These are phyloP conservation scores for Drosophila mercatorum DNA, from an alignment of 2,888 invertebrate genomes.

Conservation along the genomic window DNA sequence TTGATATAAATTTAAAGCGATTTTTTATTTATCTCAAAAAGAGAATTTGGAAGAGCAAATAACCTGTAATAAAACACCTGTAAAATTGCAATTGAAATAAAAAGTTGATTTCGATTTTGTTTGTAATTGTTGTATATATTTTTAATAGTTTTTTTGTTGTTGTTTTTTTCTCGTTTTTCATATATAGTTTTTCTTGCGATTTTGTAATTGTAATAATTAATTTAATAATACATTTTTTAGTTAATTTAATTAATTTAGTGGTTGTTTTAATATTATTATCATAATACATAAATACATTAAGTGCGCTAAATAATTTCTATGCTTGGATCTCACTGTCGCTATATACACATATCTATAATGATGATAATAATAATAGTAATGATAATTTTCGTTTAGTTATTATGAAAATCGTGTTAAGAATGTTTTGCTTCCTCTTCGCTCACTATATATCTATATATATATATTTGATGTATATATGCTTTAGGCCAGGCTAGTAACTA, in stretches of 20 bases:
- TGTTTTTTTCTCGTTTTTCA: conserved; percentile 49
- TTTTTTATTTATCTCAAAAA: no score
- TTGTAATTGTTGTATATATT: conserved; percentile 65
- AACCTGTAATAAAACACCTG: neutral
- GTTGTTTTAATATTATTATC: conserved; percentile 38
- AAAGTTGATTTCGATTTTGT: conserved; percentile 9
- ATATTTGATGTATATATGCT: conserved; percentile 14
- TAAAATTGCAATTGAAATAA: neutral
- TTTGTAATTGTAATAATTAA: conserved; percentile 76
- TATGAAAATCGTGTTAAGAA: conserved; percentile 61
- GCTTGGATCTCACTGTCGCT: conserved; percentile 36
- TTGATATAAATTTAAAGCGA: neutral
- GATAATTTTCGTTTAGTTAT: conserved; percentile 49
- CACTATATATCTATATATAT: neutral
- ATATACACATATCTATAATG: conserved; percentile 53
- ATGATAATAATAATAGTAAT: conserved; percentile 24
- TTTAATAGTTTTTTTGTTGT: conserved; percentile 64
- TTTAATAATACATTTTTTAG: conserved; percentile 79
- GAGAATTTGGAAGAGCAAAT: neutral
- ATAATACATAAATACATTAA: conserved; percentile 78
- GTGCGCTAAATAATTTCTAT: conserved; percentile 69
- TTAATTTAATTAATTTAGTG: conserved; percentile 74
- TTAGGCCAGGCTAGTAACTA: conserved; percentile 56
- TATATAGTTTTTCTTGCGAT: conserved; percentile 65
- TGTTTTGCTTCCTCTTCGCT: conserved; percentile 43